These are phyloP conservation scores for Rhipidura dahli DNA, from an alignment of 2,113 vertebrate genomes.

Conservation along the genomic window DNA sequence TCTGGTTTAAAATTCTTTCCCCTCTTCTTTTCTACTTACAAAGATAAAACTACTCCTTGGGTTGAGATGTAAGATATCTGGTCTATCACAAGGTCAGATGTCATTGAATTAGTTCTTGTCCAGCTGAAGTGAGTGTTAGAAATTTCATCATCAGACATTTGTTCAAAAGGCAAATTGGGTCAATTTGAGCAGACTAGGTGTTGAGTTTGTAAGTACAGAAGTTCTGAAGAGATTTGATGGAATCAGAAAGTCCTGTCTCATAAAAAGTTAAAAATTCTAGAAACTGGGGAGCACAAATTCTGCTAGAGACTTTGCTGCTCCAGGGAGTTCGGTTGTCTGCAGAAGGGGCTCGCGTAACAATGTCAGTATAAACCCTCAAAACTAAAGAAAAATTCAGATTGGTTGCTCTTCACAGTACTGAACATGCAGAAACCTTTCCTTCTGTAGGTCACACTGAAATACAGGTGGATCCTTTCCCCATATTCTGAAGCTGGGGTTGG, in stretches of 20 bases:
- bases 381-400: background rate
- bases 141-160: background rate
- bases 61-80: background rate
- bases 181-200: background rate
- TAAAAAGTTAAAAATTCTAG: background rate
- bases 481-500: background rate
- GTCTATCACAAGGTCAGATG: background rate
- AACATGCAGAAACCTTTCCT: background rate
- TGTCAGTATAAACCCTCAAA: background rate
- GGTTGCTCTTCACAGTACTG: background rate
- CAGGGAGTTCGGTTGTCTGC: background rate
- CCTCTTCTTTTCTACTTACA: background rate
- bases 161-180: background rate
- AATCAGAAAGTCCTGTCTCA: background rate
- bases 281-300: background rate
- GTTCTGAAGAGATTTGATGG: background rate
- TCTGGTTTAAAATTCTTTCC: background rate
- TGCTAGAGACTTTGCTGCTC: background rate
- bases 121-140: background rate
- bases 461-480: background rate
- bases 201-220: background rate
- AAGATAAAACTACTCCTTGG: background rate
- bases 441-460: background rate
- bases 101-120: background rate
- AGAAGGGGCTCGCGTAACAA: background rate